Conservation (phyloP, 2,113 vertebrate genomes). For the Andinoacara biseriatus region DNA sequence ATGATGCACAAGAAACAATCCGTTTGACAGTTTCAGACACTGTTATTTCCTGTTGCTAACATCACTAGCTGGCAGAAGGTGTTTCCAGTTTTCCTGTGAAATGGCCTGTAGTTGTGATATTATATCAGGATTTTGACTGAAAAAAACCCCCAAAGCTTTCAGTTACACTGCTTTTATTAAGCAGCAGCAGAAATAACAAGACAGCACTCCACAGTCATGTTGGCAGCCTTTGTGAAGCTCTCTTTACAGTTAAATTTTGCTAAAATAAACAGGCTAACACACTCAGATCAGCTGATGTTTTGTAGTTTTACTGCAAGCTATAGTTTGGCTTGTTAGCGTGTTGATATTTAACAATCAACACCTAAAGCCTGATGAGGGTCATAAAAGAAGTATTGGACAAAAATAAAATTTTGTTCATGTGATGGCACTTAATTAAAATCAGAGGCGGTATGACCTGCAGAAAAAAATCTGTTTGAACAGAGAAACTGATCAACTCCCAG, state of each 20-base stretch:
- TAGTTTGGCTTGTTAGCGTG: not conserved
- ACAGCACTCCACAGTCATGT: not conserved
- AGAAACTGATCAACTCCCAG: too few species aligned
- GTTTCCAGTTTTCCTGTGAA: constrained; percentile 6
- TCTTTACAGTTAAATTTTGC: not conserved
- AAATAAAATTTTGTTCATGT: not conserved
- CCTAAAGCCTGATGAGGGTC: not conserved
- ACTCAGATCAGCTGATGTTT: not conserved
- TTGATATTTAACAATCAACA: not conserved
- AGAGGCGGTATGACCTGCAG: not conserved
- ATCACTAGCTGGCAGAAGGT: not conserved
- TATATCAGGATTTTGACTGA: not conserved
- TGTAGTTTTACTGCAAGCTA: not conserved
- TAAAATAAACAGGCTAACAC: not conserved
- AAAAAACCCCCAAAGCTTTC: not conserved
- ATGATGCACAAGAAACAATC: not conserved
- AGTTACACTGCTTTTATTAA: not conserved
- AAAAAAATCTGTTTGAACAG: too few species aligned
- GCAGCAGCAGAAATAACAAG: not conserved
- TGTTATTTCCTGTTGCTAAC: not conserved
- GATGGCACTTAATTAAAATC: not conserved
- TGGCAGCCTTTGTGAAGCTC: not conserved
- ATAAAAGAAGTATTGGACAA: not conserved
- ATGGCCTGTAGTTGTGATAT: not conserved
- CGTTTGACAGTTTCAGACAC: not conserved